phyloP scores from a whole-genome alignment of 2,113 vertebrate genomes.

The Ciconia maguari region DNA sequence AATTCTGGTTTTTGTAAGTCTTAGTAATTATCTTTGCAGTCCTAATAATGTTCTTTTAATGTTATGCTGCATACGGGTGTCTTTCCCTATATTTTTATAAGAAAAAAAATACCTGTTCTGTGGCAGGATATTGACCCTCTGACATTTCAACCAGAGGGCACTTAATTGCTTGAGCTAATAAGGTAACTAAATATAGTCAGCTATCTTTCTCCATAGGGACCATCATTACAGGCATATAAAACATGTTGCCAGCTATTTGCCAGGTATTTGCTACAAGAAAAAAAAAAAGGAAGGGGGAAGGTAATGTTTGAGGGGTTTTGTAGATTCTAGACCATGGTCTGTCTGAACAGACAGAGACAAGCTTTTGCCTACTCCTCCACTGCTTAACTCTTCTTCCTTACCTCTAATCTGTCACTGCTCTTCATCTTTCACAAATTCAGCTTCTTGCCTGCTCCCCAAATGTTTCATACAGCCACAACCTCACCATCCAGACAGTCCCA shows the following conservation, averaged over 20 bases:
- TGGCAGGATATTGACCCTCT: not conserved
- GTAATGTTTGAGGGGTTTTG: not conserved
- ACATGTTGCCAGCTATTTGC: not conserved
- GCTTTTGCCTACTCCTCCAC: not conserved
- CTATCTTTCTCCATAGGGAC: not conserved
- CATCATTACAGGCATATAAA: not conserved
- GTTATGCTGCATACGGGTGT: not conserved
- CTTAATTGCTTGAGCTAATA: not conserved
- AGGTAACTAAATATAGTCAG: not conserved
- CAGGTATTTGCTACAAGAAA: not conserved
- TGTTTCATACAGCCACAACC: not conserved
- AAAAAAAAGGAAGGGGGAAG: not conserved
- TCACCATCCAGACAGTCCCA: not conserved
- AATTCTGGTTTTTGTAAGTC: not conserved
- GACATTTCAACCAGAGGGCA: not conserved
- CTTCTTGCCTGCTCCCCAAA: not conserved
- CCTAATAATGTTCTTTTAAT: not conserved
- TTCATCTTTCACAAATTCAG: not conserved
- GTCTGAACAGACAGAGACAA: not conserved
- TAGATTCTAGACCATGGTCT: not conserved
- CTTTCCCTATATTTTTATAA: not conserved
- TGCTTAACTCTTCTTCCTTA: not conserved
- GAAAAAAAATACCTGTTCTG: not conserved
- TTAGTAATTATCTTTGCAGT: not conserved
- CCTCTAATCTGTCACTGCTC: not conserved